A percentile compares a stretch with the other conserved stretches of the same genome.
phyloP scores from a whole-genome alignment of 2,888 invertebrate species.

The Mimumesa dahlbomi region DNA sequence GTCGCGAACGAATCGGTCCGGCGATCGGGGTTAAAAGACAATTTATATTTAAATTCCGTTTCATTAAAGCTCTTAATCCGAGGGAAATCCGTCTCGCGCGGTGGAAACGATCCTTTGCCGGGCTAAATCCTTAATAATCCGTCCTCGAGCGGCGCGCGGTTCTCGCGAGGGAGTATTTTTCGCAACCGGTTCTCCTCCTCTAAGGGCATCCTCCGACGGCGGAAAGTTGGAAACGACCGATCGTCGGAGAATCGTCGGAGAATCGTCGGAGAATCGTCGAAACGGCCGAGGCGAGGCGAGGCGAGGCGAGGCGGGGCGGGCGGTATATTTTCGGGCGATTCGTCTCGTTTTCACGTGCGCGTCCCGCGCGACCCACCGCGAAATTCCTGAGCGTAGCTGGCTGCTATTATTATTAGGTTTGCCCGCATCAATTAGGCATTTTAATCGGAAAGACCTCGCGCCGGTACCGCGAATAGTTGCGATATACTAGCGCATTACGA shows the following conservation, averaged over 20 bases:
- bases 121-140: constrained; percentile 44
- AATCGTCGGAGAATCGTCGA: too few species aligned
- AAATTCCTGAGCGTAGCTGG: constrained; percentile 41
- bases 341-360: constrained; percentile 20
- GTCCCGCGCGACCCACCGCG: constrained; percentile 11
- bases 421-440: constrained; percentile 67
- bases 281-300: too few species aligned
- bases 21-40: constrained; percentile 31
- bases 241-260: too few species aligned
- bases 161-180: constrained; percentile 21
- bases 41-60: constrained; percentile 53
- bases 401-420: constrained; percentile 51
- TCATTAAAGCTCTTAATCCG: constrained; percentile 40
- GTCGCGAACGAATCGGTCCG: constrained; percentile 4
- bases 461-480: constrained; percentile 61
- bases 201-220: neutral
- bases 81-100: constrained; percentile 32
- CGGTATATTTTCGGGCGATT: neutral
- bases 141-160: constrained; percentile 30
- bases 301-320: too few species aligned
- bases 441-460: constrained; percentile 65
- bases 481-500: constrained; percentile 64
- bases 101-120: constrained; percentile 30
- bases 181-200: neutral
- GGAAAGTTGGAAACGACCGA: too few species aligned